phyloP scores from a whole-genome alignment of 1,140 invertebrate species.

The Dinothrombium tinctorium region DNA sequence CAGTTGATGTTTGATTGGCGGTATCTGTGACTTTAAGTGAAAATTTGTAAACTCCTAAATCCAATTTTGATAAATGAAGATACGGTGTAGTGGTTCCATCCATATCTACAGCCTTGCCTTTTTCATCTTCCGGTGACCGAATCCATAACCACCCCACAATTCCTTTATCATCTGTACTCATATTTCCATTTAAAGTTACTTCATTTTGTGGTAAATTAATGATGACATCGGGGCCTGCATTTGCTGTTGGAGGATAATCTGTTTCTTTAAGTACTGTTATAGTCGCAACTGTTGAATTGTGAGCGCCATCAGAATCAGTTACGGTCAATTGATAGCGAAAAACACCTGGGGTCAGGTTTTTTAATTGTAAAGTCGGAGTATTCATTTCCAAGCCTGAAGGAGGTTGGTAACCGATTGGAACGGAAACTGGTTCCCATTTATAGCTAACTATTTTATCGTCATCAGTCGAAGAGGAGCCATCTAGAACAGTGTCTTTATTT shows the following conservation, averaged over 20 bases:
- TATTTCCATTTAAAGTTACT: constrained; percentile 62
- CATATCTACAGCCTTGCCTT: constrained; percentile 69
- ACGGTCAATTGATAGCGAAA: constrained; percentile 83
- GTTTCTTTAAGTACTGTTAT: constrained; percentile 70
- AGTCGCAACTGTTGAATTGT: constrained; percentile 61
- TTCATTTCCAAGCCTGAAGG: constrained; percentile 25
- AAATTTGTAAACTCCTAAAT: constrained; percentile 82
- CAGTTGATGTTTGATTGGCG: constrained; percentile 55
- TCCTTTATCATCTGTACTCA: constrained; percentile 73
- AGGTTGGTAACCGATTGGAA: constrained; percentile 60
- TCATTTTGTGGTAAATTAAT: constrained; percentile 65
- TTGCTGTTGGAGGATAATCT: constrained; percentile 81
- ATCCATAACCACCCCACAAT: constrained; percentile 86
- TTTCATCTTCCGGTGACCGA: constrained; percentile 51
- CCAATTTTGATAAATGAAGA: constrained; percentile 57
- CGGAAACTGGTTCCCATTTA: constrained; percentile 73
- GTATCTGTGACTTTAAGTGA: constrained; percentile 73
- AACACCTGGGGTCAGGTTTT: constrained; percentile 57
- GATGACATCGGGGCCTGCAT: constrained; percentile 70
- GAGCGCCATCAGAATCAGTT: constrained; percentile 64
- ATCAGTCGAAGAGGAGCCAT: constrained; percentile 47
- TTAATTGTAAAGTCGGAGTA: constrained; percentile 54
- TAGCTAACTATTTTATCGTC: constrained; percentile 52
- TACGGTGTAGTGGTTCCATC: constrained; percentile 59
- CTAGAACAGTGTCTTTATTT: constrained; percentile 63